These are phyloP conservation scores for Dascyllus trimaculatus DNA, from an alignment of 2,113 vertebrate species.

Conservation along the genomic window DNA sequence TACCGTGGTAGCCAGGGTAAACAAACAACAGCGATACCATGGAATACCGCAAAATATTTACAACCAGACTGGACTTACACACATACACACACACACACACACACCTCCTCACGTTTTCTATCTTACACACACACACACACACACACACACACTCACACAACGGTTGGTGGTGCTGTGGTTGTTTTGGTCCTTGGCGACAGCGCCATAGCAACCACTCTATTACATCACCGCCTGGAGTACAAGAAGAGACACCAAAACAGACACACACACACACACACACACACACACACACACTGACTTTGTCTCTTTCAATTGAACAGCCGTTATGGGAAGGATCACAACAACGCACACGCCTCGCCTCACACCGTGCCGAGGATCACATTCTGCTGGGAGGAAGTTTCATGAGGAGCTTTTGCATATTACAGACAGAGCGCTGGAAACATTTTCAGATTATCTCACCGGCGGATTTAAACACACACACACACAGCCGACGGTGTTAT, in stretches of 20 bases:
- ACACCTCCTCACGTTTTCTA: not conserved
- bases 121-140: constrained; percentile 2
- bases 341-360: not conserved
- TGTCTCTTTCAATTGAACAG: constrained; percentile 3
- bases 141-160: constrained; percentile 2
- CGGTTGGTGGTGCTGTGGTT: constrained; percentile 40
- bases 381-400: constrained; percentile 41
- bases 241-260: constrained; percentile 13
- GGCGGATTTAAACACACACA: constrained; percentile 15
- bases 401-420: constrained; percentile 38
- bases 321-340: not conserved
- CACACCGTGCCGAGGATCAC: not conserved
- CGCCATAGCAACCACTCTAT: constrained; percentile 63
- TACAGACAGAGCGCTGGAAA: constrained; percentile 25
- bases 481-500: constrained; percentile 22
- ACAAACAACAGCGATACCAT: constrained; percentile 77
- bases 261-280: constrained; percentile 7
- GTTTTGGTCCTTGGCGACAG: constrained; percentile 63
- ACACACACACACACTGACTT: constrained; percentile 15
- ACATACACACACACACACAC: constrained; percentile 15
- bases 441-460: constrained; percentile 14
- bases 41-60: constrained; percentile 79
- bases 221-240: constrained; percentile 56
- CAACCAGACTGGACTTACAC: constrained; percentile 34
- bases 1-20: constrained; percentile 51